Conservation (phyloP, 2,113 vertebrate genomes). For the Tachycineta bicolor region DNA sequence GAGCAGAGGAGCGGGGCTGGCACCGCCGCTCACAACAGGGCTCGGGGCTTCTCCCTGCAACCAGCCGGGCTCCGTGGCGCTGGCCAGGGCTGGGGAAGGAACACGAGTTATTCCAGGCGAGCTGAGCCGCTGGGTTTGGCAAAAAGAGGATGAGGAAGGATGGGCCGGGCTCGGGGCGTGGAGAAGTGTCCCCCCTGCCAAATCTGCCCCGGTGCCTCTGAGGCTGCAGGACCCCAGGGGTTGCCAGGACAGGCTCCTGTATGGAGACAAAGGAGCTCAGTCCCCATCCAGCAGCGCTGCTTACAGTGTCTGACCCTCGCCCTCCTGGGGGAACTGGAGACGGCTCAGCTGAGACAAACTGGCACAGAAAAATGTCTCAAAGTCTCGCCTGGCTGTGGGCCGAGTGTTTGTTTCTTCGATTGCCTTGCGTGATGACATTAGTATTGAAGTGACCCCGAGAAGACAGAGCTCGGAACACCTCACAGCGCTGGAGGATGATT, state of each 20-base stretch:
- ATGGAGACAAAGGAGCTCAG: not conserved
- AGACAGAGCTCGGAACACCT: conserved; percentile 40
- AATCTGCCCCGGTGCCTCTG: rapidly evolving
- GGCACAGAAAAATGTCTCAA: not conserved
- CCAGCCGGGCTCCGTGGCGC: rapidly evolving
- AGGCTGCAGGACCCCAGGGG: not conserved
- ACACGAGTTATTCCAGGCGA: rapidly evolving
- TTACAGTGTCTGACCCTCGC: not conserved
- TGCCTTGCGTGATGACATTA: not conserved
- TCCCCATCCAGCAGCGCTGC: too few relatives aligned
- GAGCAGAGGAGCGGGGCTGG: not conserved
- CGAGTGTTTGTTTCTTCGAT: conserved; percentile 29
- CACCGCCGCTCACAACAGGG: not conserved
- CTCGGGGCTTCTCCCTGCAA: not conserved
- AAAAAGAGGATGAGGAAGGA: not conserved
- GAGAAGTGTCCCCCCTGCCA: not conserved
- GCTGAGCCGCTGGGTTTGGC: not conserved
- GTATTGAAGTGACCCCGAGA: conserved; percentile 30
- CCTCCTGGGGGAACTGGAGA: not conserved
- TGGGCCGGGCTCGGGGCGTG: rapidly evolving
- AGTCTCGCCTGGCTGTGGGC: not conserved
- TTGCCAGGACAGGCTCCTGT: not conserved
- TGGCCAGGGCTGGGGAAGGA: not conserved
- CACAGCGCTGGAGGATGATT: not conserved
- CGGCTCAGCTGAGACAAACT: not conserved